Evolutionary conservation across 2,888 invertebrate genomes (phyloP).

Genomic region (Pseudococcus jackbeardsleyi): DNA sequence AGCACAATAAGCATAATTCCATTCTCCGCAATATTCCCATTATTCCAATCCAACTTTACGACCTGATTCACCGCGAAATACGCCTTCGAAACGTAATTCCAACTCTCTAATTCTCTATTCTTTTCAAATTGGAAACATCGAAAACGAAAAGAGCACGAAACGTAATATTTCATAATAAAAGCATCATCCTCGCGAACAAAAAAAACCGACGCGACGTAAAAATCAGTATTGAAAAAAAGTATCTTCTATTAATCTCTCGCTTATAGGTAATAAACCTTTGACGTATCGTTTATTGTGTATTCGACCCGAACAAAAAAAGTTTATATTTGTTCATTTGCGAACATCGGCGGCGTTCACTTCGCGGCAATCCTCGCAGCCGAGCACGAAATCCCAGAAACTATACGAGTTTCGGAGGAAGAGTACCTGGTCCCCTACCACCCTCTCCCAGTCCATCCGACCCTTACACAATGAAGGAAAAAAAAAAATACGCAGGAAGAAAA

Average conservation of each 20-base stretch:
- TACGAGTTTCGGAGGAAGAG: background rate
- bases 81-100: background rate
- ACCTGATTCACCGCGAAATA: no score
- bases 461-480: background rate
- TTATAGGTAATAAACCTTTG: conserved; percentile 32
- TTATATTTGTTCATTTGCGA: conserved; percentile 28
- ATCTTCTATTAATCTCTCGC: conserved; percentile 15
- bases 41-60: no score
- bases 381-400: conserved; percentile 1
- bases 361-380: background rate
- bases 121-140: background rate
- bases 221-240: background rate
- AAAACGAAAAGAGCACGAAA: background rate
- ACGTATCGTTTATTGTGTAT: conserved; percentile 19
- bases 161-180: conserved; percentile 16
- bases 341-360: background rate
- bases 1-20: no score
- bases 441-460: background rate
- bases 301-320: conserved; percentile 16
- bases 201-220: background rate
- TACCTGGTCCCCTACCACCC: background rate
- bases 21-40: no score
- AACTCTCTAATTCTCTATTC: background rate
- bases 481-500: conserved; percentile 13
- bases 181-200: background rate